A percentile compares a stretch with the other conserved stretches of the same genome.
These are phyloP conservation scores for Pteronotus mesoamericanus DNA, from an alignment of 2,797 vertebrate species.

Conservation along the genomic window DNA sequence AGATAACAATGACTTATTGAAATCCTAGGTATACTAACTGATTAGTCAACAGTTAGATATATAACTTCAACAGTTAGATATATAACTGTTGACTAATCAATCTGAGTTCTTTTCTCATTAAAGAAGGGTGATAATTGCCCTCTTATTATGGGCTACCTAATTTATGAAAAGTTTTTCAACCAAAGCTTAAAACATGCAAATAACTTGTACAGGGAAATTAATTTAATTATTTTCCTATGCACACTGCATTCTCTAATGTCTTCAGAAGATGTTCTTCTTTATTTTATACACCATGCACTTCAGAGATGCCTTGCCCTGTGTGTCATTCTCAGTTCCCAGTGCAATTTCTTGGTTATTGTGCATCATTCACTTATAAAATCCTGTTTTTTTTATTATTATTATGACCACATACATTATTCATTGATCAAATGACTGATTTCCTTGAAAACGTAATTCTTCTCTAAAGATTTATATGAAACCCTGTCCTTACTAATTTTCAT, in stretches of 20 bases:
- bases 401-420: background rate
- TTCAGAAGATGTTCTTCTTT: background rate
- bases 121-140: background rate
- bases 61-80: background rate
- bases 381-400: background rate
- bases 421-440: background rate
- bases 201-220: background rate
- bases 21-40: background rate
- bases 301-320: background rate
- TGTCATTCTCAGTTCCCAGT: background rate
- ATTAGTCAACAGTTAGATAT: background rate
- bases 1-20: background rate
- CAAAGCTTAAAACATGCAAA: background rate
- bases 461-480: background rate
- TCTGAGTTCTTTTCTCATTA: background rate
- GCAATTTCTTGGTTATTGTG: background rate
- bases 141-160: background rate
- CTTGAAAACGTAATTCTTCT: background rate
- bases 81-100: background rate
- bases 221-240: background rate
- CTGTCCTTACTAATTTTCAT: constrained; percentile 16
- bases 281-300: background rate
- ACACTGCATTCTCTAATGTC: background rate
- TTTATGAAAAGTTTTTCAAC: background rate
- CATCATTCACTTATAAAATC: background rate